Evolutionary conservation across 2,113 vertebrate genomes (phyloP).

Genomic region (Perognathus longimembris): DNA sequence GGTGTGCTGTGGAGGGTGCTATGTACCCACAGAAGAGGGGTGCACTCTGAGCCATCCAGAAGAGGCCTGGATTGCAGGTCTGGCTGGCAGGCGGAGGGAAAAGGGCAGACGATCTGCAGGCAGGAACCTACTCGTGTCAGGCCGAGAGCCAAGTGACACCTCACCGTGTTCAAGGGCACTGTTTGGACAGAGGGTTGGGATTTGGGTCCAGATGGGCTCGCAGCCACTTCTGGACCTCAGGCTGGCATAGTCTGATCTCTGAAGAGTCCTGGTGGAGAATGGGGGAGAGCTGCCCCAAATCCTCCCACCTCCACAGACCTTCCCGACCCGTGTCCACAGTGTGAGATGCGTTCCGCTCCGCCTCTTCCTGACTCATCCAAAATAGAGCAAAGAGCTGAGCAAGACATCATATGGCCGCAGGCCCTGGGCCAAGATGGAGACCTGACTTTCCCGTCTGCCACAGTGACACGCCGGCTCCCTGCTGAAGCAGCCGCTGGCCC

Average conservation of each 20-base stretch:
- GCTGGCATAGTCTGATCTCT: not conserved
- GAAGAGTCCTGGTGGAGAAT: rapidly evolving
- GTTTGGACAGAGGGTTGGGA: rapidly evolving
- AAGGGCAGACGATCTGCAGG: rapidly evolving
- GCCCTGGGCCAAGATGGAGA: rapidly evolving
- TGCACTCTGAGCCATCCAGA: too few relatives aligned
- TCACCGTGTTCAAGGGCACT: rapidly evolving
- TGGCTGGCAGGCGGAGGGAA: too few relatives aligned
- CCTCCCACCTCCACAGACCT: rapidly evolving
- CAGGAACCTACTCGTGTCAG: not conserved
- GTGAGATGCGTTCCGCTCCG: not conserved
- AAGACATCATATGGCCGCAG: rapidly evolving
- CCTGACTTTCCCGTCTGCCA: too few relatives aligned
- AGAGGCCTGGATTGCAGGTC: rapidly evolving
- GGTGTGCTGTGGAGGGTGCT: rapidly evolving
- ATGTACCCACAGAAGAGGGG: too few relatives aligned
- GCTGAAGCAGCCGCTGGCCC: not conserved
- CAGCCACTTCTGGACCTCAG: not conserved
- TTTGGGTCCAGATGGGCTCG: not conserved
- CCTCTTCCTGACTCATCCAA: not conserved
- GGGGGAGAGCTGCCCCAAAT: rapidly evolving
- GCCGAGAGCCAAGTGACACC: not conserved
- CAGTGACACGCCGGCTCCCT: rapidly evolving
- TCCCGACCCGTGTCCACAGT: not conserved
- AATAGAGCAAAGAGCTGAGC: not conserved